Base-by-base conservation (phyloP, 37 sponge, comb jelly and placozoan species). In the Cladorhizidae sp. region DNA sequence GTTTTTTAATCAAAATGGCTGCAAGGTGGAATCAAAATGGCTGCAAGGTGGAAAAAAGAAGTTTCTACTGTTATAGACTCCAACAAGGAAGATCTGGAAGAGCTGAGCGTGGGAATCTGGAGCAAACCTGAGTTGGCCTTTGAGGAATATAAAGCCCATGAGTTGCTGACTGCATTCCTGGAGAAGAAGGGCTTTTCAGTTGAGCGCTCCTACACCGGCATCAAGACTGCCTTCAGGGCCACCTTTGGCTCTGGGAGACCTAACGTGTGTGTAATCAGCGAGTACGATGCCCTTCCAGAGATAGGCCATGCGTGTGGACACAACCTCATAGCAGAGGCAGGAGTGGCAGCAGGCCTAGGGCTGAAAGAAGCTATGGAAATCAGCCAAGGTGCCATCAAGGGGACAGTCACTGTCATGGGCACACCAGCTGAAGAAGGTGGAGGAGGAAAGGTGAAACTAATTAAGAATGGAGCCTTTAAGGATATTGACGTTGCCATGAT, bases 231-330 rank as follows among this genome's bases (percentile, higher is more conserved):
- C 14, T 96, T 96, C 57, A 84, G 83, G 51, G 97, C 94, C 57
- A 86, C 85, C 54, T 89, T 73, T 74, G 95, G 91, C 35, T 45
- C 77, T 6, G 83, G 82, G 7, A 40, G 67, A 20, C 83, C 92
- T 21, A 85, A 94, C 38, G 82, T 94, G 41, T 86, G 85, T 51
- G 83, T 96, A 70, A 79, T 93, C 38, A 92, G 96, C 63, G 96
- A 95, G 72, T 95, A 93, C 59, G 94, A 93, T 70, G 97, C 97
- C 33, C 81, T 96, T 20, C 97, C 97, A 35, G 95, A 90, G 42
- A 95, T 95, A 37, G 96, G 96, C 3, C 96, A 95, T 42, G 96
- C 96, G 7, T 95, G 96, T 61, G 97, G 97, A 0, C 97, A 96
- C 81, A 96, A 96, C 74, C 80, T 96, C 28, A 96, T 96, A 74